A percentile compares a stretch with the other conserved stretches of the same genome.
phyloP scores from a whole-genome alignment of 37 sponge, comb jelly and placozoan species.

The Cliona cf. orientalis region DNA sequence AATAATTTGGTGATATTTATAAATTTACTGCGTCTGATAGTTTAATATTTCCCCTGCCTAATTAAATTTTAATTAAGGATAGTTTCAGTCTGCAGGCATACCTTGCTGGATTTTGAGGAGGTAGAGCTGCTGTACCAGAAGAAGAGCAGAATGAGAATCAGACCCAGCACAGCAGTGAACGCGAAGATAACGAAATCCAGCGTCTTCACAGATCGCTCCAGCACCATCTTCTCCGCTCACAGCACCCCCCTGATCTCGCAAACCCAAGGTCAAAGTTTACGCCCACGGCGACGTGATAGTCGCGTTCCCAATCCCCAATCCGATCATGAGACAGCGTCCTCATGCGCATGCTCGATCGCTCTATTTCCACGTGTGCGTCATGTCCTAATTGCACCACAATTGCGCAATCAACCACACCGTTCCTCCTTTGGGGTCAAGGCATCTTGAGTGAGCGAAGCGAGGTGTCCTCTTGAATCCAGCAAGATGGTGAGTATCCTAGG shows the following conservation, averaged over 20 bases:
- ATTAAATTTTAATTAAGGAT: background rate
- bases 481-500: constrained; percentile 22
- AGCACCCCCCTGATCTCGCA: too few species aligned
- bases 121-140: constrained; percentile 5
- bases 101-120: background rate
- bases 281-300: too few species aligned
- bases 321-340: background rate
- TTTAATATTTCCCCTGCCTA: background rate
- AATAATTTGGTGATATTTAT: too few species aligned
- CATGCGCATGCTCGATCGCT: background rate
- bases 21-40: too few species aligned
- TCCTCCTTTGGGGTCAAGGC: too few species aligned
- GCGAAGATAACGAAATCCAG: constrained; percentile 80
- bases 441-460: too few species aligned
- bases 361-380: background rate
- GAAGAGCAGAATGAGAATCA: constrained; percentile 56
- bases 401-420: constrained; percentile 9
- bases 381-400: background rate
- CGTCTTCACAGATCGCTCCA: constrained; percentile 45
- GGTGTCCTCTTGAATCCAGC: background rate
- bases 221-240: too few species aligned
- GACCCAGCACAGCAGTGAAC: constrained; percentile 65
- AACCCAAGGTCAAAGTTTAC: too few species aligned
- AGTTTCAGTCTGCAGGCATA: background rate
- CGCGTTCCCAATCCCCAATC: too few species aligned